phyloP scores from a whole-genome alignment of 2,888 invertebrate species.

The Conus canariensis region DNA sequence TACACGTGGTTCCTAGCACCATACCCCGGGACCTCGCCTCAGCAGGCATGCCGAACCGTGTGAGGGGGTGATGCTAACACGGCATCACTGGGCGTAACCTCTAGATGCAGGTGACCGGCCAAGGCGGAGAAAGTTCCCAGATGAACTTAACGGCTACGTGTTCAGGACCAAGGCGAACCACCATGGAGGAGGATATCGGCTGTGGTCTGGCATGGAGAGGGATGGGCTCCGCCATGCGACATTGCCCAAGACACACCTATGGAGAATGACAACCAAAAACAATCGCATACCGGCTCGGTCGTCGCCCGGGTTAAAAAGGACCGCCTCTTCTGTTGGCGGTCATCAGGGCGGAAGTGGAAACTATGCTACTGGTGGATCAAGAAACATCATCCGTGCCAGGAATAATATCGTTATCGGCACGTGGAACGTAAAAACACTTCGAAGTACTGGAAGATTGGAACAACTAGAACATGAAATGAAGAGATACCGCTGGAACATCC shows the following conservation, averaged over 20 bases:
- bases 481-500: too few relatives aligned
- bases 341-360: too few relatives aligned
- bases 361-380: too few relatives aligned
- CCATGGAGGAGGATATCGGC: background rate
- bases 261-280: background rate
- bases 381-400: too few relatives aligned
- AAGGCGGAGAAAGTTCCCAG: too few relatives aligned
- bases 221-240: slow-evolving; percentile 11
- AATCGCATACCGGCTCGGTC: too few relatives aligned
- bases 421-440: too few relatives aligned
- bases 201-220: slow-evolving; percentile 16
- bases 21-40: slow-evolving; percentile 23
- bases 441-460: too few relatives aligned
- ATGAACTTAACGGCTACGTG: background rate
- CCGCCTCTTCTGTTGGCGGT: too few relatives aligned
- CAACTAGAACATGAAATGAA: too few relatives aligned
- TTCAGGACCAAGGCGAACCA: background rate
- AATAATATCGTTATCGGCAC: too few relatives aligned
- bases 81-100: background rate
- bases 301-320: too few relatives aligned
- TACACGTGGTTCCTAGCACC: background rate
- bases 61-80: background rate
- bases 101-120: background rate
- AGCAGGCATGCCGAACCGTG: slow-evolving; percentile 1
- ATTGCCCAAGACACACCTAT: background rate